Evolutionary conservation across 2,888 invertebrate genomes (phyloP), one percentile per base, ranked within the genome.

Genomic region (Acholoe squamosa): DNA sequence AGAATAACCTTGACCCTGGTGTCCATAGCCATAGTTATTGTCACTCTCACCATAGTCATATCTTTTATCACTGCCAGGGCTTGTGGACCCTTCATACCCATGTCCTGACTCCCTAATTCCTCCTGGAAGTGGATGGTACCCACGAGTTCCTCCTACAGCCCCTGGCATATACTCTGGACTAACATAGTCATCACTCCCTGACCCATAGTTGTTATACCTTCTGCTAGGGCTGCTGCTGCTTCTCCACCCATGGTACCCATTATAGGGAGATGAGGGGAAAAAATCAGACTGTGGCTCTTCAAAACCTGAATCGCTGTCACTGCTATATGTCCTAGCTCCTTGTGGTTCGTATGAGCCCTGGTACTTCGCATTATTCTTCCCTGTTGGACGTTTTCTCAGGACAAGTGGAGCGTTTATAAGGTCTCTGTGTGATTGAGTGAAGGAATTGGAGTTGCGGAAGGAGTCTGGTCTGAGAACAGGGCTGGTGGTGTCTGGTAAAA

Each of bases 381-480:
- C 61, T 7, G 19, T 61, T n/a, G 22, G 61, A 3, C n/a, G 61
- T n/a, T n/a, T n/a, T 61, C 61, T 61, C 19, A 19, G 61, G 61
- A 61, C 43, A 7, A 43, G 5, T 14, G 61, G 61, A 61, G 61
- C 61, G 3, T 61, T n/a, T 19, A 61, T n/a, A 7, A 61, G 19
- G 1, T 61, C 61, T 19, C 61, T 19, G 1, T 61, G 61, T n/a
- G 22, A 7, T 3, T n/a, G 3, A 1, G 5, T 61, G 14, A 61
- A 61, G 61, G 61, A 61, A n/a, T 61, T n/a, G 5, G 61, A n/a
- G 61, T 61, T 61, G n/a, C n/a, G 61, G 61, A 61, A 61, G 61
- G 61, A 61, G 61, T 61, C 61, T n/a, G 61, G 61, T 19, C 61
- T 7, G 61, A 61, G 19, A 19, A 61, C 14, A 3, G 3, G 43